Percentiles rank a stretch among this genome's conserved stretches.
Evolutionary conservation across 2,113 vertebrate species (phyloP).

Genomic region (Callaeas wilsoni): DNA sequence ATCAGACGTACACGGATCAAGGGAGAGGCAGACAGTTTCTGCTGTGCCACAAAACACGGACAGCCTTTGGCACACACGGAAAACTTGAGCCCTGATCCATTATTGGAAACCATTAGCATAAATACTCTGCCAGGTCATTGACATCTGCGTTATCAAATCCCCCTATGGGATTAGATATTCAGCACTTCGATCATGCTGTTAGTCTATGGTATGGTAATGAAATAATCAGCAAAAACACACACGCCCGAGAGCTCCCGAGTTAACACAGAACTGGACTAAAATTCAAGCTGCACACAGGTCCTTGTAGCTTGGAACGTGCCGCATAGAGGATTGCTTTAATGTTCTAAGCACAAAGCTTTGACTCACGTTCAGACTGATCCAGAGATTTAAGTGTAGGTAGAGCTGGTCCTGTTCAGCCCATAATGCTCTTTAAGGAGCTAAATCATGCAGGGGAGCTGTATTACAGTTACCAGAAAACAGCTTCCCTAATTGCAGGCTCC

Average conservation of each 20-base stretch:
- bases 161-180: background rate
- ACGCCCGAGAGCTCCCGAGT: background rate
- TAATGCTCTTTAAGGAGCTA: conserved; percentile 1
- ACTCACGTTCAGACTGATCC: background rate
- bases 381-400: background rate
- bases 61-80: background rate
- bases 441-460: background rate
- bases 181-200: background rate
- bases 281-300: background rate
- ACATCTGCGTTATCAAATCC: background rate
- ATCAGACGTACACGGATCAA: background rate
- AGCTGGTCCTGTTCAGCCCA: background rate
- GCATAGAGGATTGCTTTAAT: background rate
- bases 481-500: background rate
- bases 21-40: background rate
- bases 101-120: conserved; percentile 13
- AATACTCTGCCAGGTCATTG: background rate
- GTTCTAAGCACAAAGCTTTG: background rate
- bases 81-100: background rate
- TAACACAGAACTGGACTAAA: background rate
- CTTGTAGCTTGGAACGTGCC: background rate
- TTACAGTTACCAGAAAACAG: background rate
- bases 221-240: background rate
- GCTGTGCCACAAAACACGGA: background rate
- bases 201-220: background rate